Percentiles rank a stretch among this genome's conserved stretches.
phyloP scores from a whole-genome alignment of 2,888 invertebrate genomes.

The Oeneis ivallda region DNA sequence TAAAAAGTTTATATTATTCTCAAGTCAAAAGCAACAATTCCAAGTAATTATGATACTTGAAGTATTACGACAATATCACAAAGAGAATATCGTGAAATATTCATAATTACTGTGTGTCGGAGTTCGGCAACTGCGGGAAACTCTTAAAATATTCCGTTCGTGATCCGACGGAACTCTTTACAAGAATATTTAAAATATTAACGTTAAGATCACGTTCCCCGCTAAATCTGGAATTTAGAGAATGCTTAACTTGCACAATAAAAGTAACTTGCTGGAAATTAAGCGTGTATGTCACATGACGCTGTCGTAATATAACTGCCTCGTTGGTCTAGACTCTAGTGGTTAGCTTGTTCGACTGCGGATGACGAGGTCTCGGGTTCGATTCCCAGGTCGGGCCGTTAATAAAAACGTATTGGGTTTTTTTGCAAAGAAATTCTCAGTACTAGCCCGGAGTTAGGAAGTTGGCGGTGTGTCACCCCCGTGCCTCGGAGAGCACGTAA shows the following conservation, averaged over 20 bases:
- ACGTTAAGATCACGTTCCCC: constrained; percentile 10
- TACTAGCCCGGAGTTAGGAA: too few relatives aligned
- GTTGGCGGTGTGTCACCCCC: too few relatives aligned
- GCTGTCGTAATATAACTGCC: neutral
- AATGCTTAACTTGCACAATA: constrained; percentile 15
- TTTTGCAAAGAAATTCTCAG: too few relatives aligned
- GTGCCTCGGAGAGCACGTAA: too few relatives aligned
- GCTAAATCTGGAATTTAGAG: constrained; percentile 12
- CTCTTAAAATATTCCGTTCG: constrained; percentile 23
- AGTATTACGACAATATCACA: constrained; percentile 12
- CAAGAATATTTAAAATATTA: constrained; percentile 19
- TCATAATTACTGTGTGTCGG: constrained; percentile 15
- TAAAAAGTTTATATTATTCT: neutral
- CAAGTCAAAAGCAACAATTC: neutral
- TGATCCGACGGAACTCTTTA: constrained; percentile 20
- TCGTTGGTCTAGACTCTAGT: too few relatives aligned
- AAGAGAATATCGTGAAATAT: constrained; percentile 9
- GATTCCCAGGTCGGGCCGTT: too few relatives aligned
- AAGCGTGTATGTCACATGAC: neutral
- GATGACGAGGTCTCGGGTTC: too few relatives aligned
- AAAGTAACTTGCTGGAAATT: constrained; percentile 7
- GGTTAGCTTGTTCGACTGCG: too few relatives aligned
- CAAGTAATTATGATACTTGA: constrained; percentile 8
- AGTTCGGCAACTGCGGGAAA: constrained; percentile 5
- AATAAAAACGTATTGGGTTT: too few relatives aligned